These are phyloP conservation scores for Pachycephus smyrnensis DNA, from an alignment of 2,888 invertebrate genomes.

Conservation along the genomic window DNA sequence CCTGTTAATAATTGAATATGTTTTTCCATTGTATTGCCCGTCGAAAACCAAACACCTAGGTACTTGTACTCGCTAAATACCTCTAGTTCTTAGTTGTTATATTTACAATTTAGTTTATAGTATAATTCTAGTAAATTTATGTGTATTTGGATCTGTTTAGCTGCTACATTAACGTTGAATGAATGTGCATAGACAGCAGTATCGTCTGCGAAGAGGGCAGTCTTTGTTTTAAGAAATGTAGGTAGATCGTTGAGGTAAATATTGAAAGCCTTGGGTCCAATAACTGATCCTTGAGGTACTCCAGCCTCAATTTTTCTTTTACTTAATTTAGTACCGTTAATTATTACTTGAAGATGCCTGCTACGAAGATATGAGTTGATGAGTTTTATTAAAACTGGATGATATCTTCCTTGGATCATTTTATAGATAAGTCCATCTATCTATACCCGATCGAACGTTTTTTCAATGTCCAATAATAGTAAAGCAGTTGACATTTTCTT, in stretches of 20 bases:
- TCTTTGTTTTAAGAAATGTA: conserved; percentile 25
- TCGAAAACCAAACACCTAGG: no score
- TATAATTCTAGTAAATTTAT: conserved; percentile 18
- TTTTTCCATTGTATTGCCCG: no score
- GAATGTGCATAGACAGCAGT: conserved; percentile 28
- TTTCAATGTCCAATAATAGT: conserved; percentile 43
- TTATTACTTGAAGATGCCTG: conserved; percentile 28
- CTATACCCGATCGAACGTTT: conserved; percentile 49
- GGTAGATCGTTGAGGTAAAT: conserved; percentile 12
- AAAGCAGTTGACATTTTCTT: conserved; percentile 31
- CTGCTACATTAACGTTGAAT: conserved; percentile 15
- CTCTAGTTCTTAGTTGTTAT: no score
- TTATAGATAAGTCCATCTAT: conserved; percentile 39
- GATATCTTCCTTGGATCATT: conserved; percentile 31
- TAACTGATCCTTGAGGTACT: conserved; percentile 24
- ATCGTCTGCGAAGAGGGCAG: conserved; percentile 23
- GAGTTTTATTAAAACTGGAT: conserved; percentile 28
- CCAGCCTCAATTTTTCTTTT: conserved; percentile 9
- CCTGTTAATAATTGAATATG: no score
- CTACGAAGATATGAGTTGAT: conserved; percentile 33
- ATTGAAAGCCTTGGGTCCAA: conserved; percentile 21
- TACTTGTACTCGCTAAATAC: no score
- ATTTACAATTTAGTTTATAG: no score
- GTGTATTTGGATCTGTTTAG: conserved; percentile 15
- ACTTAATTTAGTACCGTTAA: conserved; percentile 16